Conservation (phyloP, 2,797 vertebrate genomes). For the Sphenopsis melanotis region DNA sequence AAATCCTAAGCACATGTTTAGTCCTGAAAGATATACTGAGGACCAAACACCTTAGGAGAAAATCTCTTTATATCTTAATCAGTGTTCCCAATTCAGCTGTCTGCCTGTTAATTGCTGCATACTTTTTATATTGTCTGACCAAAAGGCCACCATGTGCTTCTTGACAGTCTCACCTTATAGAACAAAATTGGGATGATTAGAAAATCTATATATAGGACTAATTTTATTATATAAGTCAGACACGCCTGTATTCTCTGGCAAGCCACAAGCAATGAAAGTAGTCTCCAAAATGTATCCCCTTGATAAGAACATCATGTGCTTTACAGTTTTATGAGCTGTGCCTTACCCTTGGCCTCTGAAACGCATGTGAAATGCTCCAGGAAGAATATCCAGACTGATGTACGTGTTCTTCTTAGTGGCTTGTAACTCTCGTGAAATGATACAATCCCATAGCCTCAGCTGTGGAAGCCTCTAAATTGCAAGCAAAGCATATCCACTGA, state of each 20-base stretch:
- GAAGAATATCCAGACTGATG: constrained; percentile 37
- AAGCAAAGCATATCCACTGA: constrained; percentile 50
- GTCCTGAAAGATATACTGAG: not conserved
- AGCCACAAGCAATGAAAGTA: not conserved
- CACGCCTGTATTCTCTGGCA: not conserved
- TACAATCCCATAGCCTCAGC: not conserved
- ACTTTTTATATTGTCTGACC: not conserved
- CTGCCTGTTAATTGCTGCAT: constrained; percentile 1
- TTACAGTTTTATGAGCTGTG: constrained; percentile 3
- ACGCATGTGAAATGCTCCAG: constrained; percentile 30
- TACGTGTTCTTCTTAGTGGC: constrained; percentile 31
- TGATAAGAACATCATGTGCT: constrained; percentile 18
- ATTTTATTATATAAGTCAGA: not conserved
- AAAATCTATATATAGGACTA: not conserved
- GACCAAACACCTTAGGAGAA: constrained; percentile 28
- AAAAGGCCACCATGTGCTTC: not conserved
- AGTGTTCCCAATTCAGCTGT: not conserved
- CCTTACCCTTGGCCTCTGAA: constrained; percentile 16
- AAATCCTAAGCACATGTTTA: not conserved
- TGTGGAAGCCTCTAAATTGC: constrained; percentile 52
- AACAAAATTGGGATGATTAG: not conserved
- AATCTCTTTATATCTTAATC: constrained; percentile 10
- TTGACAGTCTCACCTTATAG: not conserved
- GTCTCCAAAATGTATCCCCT: not conserved
- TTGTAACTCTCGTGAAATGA: constrained; percentile 46